Evolutionary conservation across 2,888 invertebrate species (phyloP), one percentile per base, ranked within the genome.

Genomic region (Perithous albicinctus): DNA sequence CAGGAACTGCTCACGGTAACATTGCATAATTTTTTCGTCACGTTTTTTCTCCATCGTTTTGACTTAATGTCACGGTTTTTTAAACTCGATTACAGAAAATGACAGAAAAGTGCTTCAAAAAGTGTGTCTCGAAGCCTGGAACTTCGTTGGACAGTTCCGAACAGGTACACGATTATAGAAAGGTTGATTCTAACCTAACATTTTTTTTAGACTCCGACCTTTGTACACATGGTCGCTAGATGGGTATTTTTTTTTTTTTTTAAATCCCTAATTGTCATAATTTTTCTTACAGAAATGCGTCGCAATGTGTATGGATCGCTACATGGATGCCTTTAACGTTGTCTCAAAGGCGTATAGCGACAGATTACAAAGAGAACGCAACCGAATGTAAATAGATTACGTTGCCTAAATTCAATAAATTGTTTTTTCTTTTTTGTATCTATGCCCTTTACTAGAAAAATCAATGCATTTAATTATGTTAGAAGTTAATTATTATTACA

Each of bases 221-320:
- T 41, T 66, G 32, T n/a, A 8, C 29, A 35, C 32, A 59, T 32
- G 59, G 18, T 15, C 18, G 3, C 8, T 2, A 3, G 4, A n/a
- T n/a, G n/a, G n/a, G n/a, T n/a, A n/a, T n/a, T 7, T 1, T 10
- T 1, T 32, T 35, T 32, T 32, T 59, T 0, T 59, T 29, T n/a
- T 6, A n/a, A n/a, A 1, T 56, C 18, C 15, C 48, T 51, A 41
- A 54, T 54, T 82, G 77, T 61, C 51, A 1, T 26, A 26, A 23
- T 85, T 87, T 72, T 86, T 84, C 82, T 94, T 94, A 66, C 96
- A 99, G 96, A 98, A 98, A 96, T 99, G 99, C 92, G 95, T 99
- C 87, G 97, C 98, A 0, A 98, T 98, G 97, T 99, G 99, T 93
- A 98, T 99, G 98, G 99, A 99, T 93, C 95, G 99, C 90, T 99